A percentile compares a stretch with the other conserved stretches of the same genome.
Conservation (phyloP, 2,113 vertebrate species). For the Tetrax tetrax region DNA sequence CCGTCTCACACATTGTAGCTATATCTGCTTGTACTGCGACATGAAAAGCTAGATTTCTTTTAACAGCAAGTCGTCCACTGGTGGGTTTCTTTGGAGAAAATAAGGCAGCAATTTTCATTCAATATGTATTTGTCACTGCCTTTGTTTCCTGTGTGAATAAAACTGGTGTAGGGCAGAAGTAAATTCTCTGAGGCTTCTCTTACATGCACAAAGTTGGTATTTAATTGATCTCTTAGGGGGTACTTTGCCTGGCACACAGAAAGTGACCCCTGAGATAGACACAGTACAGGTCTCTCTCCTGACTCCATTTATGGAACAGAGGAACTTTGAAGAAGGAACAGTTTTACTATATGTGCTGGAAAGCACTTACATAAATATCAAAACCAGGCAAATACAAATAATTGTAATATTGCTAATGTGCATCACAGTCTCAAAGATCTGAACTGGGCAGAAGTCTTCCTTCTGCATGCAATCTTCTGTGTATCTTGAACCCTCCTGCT, state of each 20-base stretch:
- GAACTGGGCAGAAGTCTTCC: background rate
- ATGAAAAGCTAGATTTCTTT: background rate
- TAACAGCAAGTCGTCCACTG: background rate
- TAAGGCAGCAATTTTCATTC: background rate
- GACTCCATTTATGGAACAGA: background rate
- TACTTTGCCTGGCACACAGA: background rate
- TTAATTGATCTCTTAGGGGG: background rate
- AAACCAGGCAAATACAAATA: background rate
- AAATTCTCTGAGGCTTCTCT: background rate
- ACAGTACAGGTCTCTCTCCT: background rate
- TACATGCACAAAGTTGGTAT: background rate
- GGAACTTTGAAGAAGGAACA: background rate
- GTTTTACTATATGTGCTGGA: background rate
- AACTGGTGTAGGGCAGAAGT: background rate
- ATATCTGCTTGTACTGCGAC: background rate
- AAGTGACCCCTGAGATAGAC: background rate
- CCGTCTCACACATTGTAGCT: background rate
- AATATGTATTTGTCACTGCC: background rate
- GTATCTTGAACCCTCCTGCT: background rate
- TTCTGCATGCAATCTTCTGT: rapidly evolving
- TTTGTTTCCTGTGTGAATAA: background rate
- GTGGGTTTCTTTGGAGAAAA: background rate
- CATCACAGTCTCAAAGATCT: background rate
- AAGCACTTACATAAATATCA: background rate
- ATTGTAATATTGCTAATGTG: background rate